Base-by-base conservation (phyloP, 2,113 vertebrate genomes). In the Gobius niger region DNA sequence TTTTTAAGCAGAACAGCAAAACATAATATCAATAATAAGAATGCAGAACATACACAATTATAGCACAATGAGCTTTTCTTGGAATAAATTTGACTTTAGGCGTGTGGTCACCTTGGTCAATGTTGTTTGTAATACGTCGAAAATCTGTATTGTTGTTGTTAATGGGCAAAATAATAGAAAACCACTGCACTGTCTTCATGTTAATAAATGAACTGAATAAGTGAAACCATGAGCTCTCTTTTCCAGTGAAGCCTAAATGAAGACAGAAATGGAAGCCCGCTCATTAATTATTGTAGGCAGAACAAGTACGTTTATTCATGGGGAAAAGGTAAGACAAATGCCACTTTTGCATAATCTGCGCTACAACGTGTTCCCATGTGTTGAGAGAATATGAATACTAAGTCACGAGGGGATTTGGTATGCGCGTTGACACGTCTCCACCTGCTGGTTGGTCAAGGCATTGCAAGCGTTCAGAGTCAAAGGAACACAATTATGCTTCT, bases 391-490 rank as follows among this genome's bases (percentile, higher is more conserved):
- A 46, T 80, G 46, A 69, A 46, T 65, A 80, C 70, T 42, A 64
- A 64, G 9, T 68, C 67, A 73, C 54, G 44, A 5, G 46, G 41
- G 65, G 41, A 75, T 41, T 44, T 9, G 16, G 57, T 44, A n/a
- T 34, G 41, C 18, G 46, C 7, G 44, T 41, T 10, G 18, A 11
- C 41, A 60, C 47, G 60, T 76, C 81, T 72, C 87, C 88, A 86
- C 75, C 88, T 85, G 75, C 85, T 90, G 87, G 76, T 78, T 49
- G 47, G 65, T 72, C 49, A 11, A 52, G 72, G 76, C 53, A 87
- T 65, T 86, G 82, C 83, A 83, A 49, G 24, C 3, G 24, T 34
- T 3, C 24, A 34, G 24, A 24, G 24, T 24, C 24, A 24, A 24
- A 24, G 24, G 24, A 24, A 24, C 24, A 3, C 24, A 3, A 34